Conservation (phyloP, 2,888 invertebrate species). For the Ametastegia equiseti region DNA sequence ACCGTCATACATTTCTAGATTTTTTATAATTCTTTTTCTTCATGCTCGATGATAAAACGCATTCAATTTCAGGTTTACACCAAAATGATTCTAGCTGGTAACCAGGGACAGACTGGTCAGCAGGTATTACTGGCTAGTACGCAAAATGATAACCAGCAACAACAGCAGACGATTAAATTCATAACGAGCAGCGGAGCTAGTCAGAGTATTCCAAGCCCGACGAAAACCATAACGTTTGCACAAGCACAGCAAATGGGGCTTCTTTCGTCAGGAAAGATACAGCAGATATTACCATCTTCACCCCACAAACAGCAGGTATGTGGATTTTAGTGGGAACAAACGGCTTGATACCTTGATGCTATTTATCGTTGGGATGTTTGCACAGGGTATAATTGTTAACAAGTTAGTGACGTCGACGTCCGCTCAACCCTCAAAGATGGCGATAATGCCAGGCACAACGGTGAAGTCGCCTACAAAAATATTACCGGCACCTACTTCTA, state of each 20-base stretch:
- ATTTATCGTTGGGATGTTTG: slow-evolving; percentile 32
- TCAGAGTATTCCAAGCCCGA: slow-evolving; percentile 71
- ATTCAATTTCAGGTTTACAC: slow-evolving; percentile 67
- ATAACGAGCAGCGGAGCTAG: slow-evolving; percentile 66
- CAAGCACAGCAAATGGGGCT: slow-evolving; percentile 83
- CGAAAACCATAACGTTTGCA: slow-evolving; percentile 82
- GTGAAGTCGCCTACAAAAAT: slow-evolving; percentile 86
- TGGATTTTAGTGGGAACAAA: slow-evolving; percentile 61
- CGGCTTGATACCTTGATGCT: background rate
- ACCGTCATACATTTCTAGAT: background rate
- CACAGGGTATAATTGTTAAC: slow-evolving; percentile 76
- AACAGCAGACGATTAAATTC: slow-evolving; percentile 71
- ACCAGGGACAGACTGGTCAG: slow-evolving; percentile 69
- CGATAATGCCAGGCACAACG: slow-evolving; percentile 73
- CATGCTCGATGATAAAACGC: slow-evolving; percentile 7
- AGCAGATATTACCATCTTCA: slow-evolving; percentile 74
- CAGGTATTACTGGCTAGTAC: slow-evolving; percentile 72
- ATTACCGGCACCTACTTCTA: slow-evolving; percentile 79
- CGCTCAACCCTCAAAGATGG: slow-evolving; percentile 71
- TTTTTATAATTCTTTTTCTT: slow-evolving; percentile 26
- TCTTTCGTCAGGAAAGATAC: slow-evolving; percentile 76
- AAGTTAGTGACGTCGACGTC: slow-evolving; percentile 75
- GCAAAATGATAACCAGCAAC: slow-evolving; percentile 67
- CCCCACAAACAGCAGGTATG: slow-evolving; percentile 67
- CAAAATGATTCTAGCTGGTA: slow-evolving; percentile 74